Conservation (phyloP, 2,797 vertebrate genomes). For the Gobio occitaniae region DNA sequence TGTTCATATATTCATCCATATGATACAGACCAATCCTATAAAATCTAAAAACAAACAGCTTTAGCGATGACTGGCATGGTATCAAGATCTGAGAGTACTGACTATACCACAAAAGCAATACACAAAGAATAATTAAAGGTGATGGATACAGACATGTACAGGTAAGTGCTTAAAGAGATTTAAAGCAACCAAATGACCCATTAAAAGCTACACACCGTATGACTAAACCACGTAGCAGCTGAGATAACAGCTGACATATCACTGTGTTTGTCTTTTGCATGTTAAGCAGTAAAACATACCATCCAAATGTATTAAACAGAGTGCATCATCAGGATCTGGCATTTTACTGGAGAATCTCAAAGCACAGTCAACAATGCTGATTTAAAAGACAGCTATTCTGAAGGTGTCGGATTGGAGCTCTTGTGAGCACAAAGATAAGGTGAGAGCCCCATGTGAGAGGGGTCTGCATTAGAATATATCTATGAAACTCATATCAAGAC, state of each 20-base stretch:
- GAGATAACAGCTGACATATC: conserved; percentile 24
- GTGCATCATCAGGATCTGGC: not conserved
- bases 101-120: not conserved
- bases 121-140: conserved; percentile 12
- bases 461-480: conserved; percentile 21
- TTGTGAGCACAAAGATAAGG: conserved; percentile 31
- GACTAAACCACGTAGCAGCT: not conserved
- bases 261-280: not conserved
- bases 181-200: not conserved
- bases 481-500: conserved; percentile 14
- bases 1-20: not conserved
- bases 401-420: conserved; percentile 16
- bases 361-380: not conserved
- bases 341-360: conserved; percentile 11
- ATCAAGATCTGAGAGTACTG: not conserved
- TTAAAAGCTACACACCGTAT: not conserved
- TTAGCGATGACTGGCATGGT: not conserved
- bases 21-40: not conserved
- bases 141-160: not conserved
- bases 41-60: not conserved
- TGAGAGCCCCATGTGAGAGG: not conserved
- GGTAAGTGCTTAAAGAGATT: not conserved
- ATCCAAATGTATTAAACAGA: not conserved
- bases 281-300: not conserved
- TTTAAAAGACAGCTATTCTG: conserved; percentile 11